Conservation (phyloP, 2,888 invertebrate species). For the Pediacus dermestoides region DNA sequence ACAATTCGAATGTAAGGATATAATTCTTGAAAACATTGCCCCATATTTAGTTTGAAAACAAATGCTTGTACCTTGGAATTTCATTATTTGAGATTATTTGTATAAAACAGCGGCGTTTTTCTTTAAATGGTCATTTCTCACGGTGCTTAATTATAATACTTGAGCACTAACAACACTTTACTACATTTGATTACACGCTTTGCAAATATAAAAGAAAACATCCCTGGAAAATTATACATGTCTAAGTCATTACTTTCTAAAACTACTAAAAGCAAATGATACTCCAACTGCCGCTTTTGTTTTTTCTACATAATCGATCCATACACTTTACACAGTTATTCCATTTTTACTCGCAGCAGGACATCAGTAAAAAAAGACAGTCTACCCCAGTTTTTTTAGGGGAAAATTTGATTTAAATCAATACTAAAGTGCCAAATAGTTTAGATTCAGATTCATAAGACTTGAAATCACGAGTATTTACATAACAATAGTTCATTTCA, state of each 20-base stretch:
- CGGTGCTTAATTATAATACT: constrained; percentile 5
- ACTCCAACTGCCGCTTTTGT: constrained; percentile 2
- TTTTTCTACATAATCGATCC: constrained; percentile 3
- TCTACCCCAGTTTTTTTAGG: neutral
- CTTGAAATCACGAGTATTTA: no score
- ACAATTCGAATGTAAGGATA: constrained; percentile 20
- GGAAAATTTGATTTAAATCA: constrained; percentile 4
- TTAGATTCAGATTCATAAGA: no score
- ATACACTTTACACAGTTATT: neutral
- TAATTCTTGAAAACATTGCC: constrained; percentile 6
- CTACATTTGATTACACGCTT: no score
- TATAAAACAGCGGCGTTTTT: no score
- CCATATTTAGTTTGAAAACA: constrained; percentile 5
- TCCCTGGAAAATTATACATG: no score
- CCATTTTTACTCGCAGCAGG: constrained; percentile 1
- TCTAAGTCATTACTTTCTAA: no score
- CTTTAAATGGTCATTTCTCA: constrained; percentile 1
- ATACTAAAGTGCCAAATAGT: no score
- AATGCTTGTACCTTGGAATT: neutral
- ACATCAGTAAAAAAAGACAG: constrained; percentile 2
- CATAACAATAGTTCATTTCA: no score
- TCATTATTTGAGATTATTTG: constrained; percentile 7
- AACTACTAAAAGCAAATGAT: constrained; percentile 4
- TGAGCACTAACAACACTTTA: no score
- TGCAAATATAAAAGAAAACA: constrained; percentile 1